Conservation (phyloP, 1,140 invertebrate genomes). For the Rhyacophila brunnea region DNA sequence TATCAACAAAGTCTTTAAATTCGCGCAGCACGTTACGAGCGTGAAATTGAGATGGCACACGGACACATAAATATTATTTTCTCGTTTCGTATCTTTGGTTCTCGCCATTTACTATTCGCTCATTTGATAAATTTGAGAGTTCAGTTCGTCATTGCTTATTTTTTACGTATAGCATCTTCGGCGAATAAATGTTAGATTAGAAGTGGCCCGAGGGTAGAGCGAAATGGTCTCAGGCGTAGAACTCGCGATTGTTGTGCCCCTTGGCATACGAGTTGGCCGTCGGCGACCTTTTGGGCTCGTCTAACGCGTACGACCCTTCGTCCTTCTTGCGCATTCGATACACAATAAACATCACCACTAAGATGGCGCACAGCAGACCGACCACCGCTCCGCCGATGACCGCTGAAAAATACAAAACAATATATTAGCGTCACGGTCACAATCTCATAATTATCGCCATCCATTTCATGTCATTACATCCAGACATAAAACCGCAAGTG, state of each 20-base stretch:
- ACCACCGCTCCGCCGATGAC: conserved; percentile 98
- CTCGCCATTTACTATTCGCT: conserved; percentile 32
- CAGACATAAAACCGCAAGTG: too few species aligned
- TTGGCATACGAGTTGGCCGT: conserved; percentile 88
- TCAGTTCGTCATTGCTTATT: conserved; percentile 30
- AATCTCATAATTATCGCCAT: too few species aligned
- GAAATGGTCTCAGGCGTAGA: conserved; percentile 83
- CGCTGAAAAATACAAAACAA: conserved; percentile 68
- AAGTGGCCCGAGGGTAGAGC: conserved; percentile 49
- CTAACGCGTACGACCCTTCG: conserved; percentile 96
- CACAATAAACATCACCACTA: conserved; percentile 99
- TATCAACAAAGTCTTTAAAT: conserved; percentile 34
- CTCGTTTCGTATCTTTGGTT: conserved; percentile 35
- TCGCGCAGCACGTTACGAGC: conserved; percentile 18
- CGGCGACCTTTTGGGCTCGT: conserved; percentile 92
- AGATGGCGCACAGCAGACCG: conserved; percentile 92
- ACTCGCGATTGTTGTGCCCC: conserved; percentile 86
- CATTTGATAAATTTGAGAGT: conserved; percentile 24
- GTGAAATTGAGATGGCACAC: conserved; percentile 31
- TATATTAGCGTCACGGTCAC: not conserved
- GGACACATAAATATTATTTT: conserved; percentile 32
- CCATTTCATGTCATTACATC: too few species aligned
- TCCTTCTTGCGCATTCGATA: conserved; percentile 99
- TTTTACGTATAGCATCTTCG: conserved; percentile 25
- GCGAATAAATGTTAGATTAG: conserved; percentile 30